Evolutionary conservation across 1,140 invertebrate genomes (phyloP).

Genomic region (Mercenaria mercenaria): DNA sequence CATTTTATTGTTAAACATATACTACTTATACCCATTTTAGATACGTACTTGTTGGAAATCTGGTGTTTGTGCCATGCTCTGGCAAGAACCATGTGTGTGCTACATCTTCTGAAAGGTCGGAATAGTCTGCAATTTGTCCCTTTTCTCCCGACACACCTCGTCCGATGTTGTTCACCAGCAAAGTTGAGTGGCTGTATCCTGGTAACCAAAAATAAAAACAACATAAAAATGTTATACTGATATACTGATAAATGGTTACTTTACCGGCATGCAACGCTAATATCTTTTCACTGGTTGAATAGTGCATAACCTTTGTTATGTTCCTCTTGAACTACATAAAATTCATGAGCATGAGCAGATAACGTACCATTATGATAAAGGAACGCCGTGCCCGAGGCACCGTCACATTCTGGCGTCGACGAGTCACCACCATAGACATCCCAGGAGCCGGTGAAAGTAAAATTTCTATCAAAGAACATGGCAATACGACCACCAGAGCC

Average conservation of each 20-base stretch:
- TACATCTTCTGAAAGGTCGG: slow-evolving; percentile 69
- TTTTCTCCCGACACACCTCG: slow-evolving; percentile 72
- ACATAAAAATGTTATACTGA: neutral
- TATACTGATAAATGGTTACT: neutral
- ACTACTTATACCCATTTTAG: no score
- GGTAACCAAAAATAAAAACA: slow-evolving; percentile 11
- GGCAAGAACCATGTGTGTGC: slow-evolving; percentile 80
- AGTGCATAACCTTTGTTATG: no score
- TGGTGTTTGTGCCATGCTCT: slow-evolving; percentile 72
- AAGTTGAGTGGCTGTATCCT: slow-evolving; percentile 77
- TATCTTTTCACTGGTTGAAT: no score
- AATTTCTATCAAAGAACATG: slow-evolving; percentile 77
- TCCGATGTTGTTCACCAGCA: slow-evolving; percentile 78
- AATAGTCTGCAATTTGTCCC: slow-evolving; percentile 72
- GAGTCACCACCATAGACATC: slow-evolving; percentile 77
- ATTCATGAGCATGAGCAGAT: no score
- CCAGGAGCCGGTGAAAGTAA: slow-evolving; percentile 76
- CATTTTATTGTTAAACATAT: no score
- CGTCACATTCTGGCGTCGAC: slow-evolving; percentile 67
- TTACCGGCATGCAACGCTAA: no score
- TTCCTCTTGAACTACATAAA: no score
- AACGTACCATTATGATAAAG: slow-evolving; percentile 81
- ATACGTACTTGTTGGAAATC: slow-evolving; percentile 40
- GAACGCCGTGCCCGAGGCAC: slow-evolving; percentile 78
- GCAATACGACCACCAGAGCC: slow-evolving; percentile 78